Base-by-base conservation (phyloP, 2,888 invertebrate genomes). In the Eumerus sabulonum region DNA sequence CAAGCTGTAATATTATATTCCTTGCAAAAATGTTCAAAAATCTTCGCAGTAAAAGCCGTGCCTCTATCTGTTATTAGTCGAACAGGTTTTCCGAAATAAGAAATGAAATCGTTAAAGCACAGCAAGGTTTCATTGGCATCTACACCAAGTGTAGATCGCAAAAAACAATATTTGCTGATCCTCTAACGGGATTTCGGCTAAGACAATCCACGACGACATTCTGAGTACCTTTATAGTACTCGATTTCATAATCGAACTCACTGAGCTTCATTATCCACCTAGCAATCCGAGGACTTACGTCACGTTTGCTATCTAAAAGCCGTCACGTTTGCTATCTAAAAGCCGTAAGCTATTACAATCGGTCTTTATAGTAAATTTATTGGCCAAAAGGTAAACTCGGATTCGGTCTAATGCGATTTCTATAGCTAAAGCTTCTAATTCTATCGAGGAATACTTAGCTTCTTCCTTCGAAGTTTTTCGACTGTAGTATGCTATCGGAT, bases 381-480 rank as follows among this genome's bases (percentile, higher is more conserved):
- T 50, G 9, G 84, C 85, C 9, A 86, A 45, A 7, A 86, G 60
- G 68, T 86, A 86, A 1, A 84, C 76, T 13, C 85, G 44, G 63
- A 86, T 85, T 50, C 84, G 85, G 27, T 85, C 84, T 9, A 86
- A 51, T 5, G 85, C 82, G 82, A 83, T 59, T 17, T 86, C 83
- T 14, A 86, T 77, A 0, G 85, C 85, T 14, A 87, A 51, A 1
- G 85, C 84, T 82, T 87, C 85, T 1, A 87, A 62, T 48, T 87
- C 85, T 72, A 16, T 66, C 54, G 56, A 84, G 86, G 56, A 84
- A 84, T 48, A 79, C 53, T 79, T 86, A 84, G 1, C 83, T 82
- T 50, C 50, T 27, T 50, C 11, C 7, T 81, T 57, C 0, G 84
- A 83, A 0, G 84, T 85, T 67, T 85, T 85, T 40, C 76, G 67